Evolutionary conservation across 53 echinoderm and acorn worm species (phyloP), one percentile per base, ranked within the genome.

Genomic region (Henricia sp.): DNA sequence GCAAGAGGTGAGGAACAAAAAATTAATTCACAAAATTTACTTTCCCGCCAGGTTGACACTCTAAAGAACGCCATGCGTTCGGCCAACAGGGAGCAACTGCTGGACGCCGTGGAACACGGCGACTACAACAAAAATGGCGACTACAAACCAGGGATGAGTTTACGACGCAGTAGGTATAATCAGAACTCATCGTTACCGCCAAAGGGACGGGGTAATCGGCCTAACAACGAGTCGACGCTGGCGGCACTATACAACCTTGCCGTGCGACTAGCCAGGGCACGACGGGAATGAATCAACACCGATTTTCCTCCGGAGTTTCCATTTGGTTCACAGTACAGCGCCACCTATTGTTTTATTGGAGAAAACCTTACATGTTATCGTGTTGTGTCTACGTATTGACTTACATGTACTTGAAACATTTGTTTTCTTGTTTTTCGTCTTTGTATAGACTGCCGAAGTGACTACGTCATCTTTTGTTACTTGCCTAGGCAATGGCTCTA

Each of bases 161-260:
- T n/a, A n/a, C n/a, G n/a, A n/a, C n/a, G n/a, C n/a, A n/a, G n/a
- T n/a, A n/a, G n/a, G n/a, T n/a, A n/a, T n/a, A n/a, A n/a, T n/a
- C n/a, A n/a, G n/a, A n/a, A n/a, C n/a, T n/a, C n/a, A n/a, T n/a
- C n/a, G n/a, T n/a, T n/a, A n/a, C 24, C 40, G 13, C 17, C 25
- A 9, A 16, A 27, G 29, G 3, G 26, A 59, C 35, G 43, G 58
- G 20, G 42, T 12, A 4, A 24, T 3, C 77, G 43, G 11, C 25
- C 16, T 6, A 60, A 60, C 77, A 53, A 60, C n/a, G 24, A 44
- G 4, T 36, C 77, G 60, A 59, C 77, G 60, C 77, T 77, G 39
- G 60, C 32, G 77, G 77, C 77, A 29, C 44, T 77, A 40, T 77
- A 77, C 44, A 19, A 77, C 60, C 77, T 77, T 14, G 77, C 77